Evolutionary conservation across 2,888 invertebrate species (phyloP).

Genomic region (Abscondita cerata): DNA sequence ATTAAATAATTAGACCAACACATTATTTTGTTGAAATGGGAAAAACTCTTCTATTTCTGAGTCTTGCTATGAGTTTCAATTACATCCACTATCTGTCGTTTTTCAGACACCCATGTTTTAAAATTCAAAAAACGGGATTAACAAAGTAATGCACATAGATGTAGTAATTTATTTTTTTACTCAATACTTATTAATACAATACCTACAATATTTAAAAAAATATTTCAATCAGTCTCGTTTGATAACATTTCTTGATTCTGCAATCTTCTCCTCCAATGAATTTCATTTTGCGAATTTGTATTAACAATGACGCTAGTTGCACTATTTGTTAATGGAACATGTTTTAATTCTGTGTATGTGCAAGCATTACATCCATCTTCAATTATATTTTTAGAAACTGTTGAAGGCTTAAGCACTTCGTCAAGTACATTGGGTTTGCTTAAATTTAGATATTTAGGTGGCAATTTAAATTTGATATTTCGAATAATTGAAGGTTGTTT

Average conservation of each 20-base stretch:
- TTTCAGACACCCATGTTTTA: too few relatives aligned
- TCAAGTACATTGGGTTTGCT: conserved; percentile 37
- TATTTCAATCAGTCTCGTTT: conserved; percentile 11
- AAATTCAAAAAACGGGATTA: too few relatives aligned
- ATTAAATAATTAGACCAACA: too few relatives aligned
- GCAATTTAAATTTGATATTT: conserved; percentile 59
- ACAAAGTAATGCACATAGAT: too few relatives aligned
- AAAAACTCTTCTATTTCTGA: too few relatives aligned
- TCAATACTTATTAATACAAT: too few relatives aligned
- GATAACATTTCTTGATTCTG: conserved; percentile 48
- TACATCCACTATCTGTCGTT: too few relatives aligned
- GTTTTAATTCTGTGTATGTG: conserved; percentile 43
- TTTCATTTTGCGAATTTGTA: conserved; percentile 48
- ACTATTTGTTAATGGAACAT: conserved; percentile 38
- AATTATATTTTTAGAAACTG: not conserved
- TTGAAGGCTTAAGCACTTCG: conserved; percentile 25
- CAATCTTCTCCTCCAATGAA: conserved; percentile 62
- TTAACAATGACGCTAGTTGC: conserved; percentile 52
- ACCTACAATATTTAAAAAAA: too few relatives aligned
- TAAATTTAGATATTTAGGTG: conserved; percentile 52
- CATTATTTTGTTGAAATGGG: too few relatives aligned
- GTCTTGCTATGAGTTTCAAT: too few relatives aligned
- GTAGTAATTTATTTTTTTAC: too few relatives aligned
- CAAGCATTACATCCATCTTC: conserved; percentile 22
- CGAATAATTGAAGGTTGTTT: conserved; percentile 54